Percentiles rank a stretch among this genome's conserved stretches.
These are phyloP conservation scores for Lasioglossum leucozonium DNA, from an alignment of 2,888 invertebrate genomes.

Conservation along the genomic window DNA sequence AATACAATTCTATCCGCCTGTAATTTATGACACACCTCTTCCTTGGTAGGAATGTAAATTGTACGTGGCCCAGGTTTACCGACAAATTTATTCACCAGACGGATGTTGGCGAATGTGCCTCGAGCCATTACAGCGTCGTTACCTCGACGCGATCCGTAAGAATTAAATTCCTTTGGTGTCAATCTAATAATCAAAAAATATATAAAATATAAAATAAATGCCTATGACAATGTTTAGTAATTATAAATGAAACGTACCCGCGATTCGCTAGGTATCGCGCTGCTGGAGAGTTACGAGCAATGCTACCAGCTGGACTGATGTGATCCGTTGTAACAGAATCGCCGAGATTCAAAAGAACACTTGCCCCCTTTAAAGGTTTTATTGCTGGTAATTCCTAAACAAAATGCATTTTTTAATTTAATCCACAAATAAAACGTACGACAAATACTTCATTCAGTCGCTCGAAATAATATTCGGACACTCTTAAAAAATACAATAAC, in stretches of 20 bases:
- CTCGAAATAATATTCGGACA: too few species aligned
- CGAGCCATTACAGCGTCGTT: conserved; percentile 99
- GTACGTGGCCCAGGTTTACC: conserved; percentile 93
- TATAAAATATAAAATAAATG: background rate
- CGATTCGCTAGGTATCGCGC: conserved; percentile 91
- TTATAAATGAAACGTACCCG: conserved; percentile 86
- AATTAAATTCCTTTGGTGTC: conserved; percentile 97
- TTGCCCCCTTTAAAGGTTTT: conserved; percentile 89
- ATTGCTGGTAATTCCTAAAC: conserved; percentile 87
- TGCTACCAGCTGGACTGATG: conserved; percentile 99
- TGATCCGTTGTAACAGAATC: conserved; percentile 99
- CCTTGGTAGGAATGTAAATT: conserved; percentile 93
- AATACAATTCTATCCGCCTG: background rate
- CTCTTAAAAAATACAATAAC: too few species aligned
- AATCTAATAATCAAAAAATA: conserved; percentile 86
- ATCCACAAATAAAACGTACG: background rate
- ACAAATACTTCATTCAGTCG: too few species aligned
- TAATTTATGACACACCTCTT: conserved; percentile 87
- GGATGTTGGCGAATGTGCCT: conserved; percentile 99
- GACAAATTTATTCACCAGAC: conserved; percentile 95
- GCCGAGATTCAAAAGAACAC: conserved; percentile 94
- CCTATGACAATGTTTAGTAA: background rate
- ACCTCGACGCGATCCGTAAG: conserved; percentile 98
- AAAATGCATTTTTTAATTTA: background rate
- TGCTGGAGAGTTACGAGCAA: conserved; percentile 97